Conservation (phyloP, 2,113 vertebrate species). For the Antennarius striatus region DNA sequence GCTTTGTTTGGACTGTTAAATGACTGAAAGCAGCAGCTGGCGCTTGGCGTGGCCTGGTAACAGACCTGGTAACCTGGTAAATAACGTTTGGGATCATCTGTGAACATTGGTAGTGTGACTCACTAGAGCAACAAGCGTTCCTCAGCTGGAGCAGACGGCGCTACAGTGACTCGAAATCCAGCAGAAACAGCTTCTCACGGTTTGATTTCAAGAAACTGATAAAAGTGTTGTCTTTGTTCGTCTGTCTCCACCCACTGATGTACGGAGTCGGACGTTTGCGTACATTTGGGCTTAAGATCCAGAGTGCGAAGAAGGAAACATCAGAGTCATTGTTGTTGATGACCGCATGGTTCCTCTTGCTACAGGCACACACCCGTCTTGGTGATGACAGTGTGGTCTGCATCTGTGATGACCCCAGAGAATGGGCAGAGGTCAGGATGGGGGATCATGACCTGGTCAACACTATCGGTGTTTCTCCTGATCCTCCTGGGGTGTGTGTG, state of each 20-base stretch:
- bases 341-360: slow-evolving; percentile 57
- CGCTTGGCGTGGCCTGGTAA: slow-evolving; percentile 41
- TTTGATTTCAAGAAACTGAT: slow-evolving; percentile 34
- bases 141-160: slow-evolving; percentile 25
- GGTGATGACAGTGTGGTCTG: slow-evolving; percentile 32
- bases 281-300: slow-evolving; percentile 13
- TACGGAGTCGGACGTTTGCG: slow-evolving; percentile 62
- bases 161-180: slow-evolving; percentile 4
- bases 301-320: slow-evolving; percentile 53
- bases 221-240: slow-evolving; percentile 35
- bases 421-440: slow-evolving; percentile 57
- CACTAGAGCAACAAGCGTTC: slow-evolving; percentile 50
- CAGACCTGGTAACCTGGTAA: neutral
- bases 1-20: slow-evolving; percentile 60
- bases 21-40: slow-evolving; percentile 66
- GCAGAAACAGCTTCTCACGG: slow-evolving; percentile 4
- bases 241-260: slow-evolving; percentile 41
- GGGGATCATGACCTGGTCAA: slow-evolving; percentile 51
- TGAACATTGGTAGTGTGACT: slow-evolving; percentile 34
- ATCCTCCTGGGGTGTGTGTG: too few species aligned
- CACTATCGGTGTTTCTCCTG: neutral
- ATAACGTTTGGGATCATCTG: too few species aligned
- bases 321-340: slow-evolving; percentile 28
- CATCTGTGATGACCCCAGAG: slow-evolving; percentile 42
- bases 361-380: slow-evolving; percentile 29